Evolutionary conservation across 1,140 invertebrate genomes (phyloP), one percentile per base, ranked within the genome.

Genomic region (Pogonomyrmex barbatus): DNA sequence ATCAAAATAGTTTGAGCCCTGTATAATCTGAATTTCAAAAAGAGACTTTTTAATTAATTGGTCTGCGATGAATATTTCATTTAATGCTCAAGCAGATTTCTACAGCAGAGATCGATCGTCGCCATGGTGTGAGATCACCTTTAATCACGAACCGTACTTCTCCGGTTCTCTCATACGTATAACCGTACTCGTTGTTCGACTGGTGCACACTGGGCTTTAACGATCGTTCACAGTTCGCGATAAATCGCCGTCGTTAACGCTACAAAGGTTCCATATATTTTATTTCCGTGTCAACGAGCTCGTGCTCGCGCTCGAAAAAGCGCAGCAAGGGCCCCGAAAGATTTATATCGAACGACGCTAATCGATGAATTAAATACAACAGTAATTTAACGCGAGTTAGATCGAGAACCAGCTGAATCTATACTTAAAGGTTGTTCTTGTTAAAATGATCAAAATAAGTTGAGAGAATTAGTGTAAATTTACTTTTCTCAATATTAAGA

Each of bases 221-320:
- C 86, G 83, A 90, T 90, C 89, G 82, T 86, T 86, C 88, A 65
- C 83, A 75, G 81, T 86, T 89, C 73, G 83, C 89, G 73, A 90
- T 90, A 90, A 89, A 89, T 90, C 75, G 86, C 54, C 50, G 78
- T 90, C 68, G 82, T 86, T 88, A 77, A 81, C 45, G 42, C 17
- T 42, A 70, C 30, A 81, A 89, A 47, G 56, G 58, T 82, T 65
- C 58, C 42, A 4, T 33, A 60, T 30, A 47, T 76, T 83, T 83
- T 42, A 54, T 87, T 88, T 76, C 70, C 54, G 14, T 68, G 39
- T 63, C 52, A 62, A 36, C 68, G 42, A 54, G 33, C 76, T 54
- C 36, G 12, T 2, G n/a, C 47, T 30, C 70, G 17, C 47, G n/a
- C n/a, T n/a, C n/a, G 86, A 56, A 76, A 75, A 76, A 36, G 6